Evolutionary conservation across 2,888 invertebrate genomes (phyloP), one percentile per base, ranked within the genome.

Genomic region (Melanargia galathea): DNA sequence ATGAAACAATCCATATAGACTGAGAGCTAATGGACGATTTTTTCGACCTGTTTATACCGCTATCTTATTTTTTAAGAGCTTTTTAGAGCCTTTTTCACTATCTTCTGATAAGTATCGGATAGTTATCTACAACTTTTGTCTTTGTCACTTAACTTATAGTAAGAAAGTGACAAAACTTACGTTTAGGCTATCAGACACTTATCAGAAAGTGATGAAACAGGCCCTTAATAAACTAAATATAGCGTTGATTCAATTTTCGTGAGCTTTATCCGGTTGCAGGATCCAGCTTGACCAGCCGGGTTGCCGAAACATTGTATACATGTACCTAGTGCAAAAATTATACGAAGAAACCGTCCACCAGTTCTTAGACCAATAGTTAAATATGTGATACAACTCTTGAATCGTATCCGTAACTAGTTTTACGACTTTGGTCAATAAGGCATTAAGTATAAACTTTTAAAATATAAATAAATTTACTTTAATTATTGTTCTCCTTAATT

Each of bases 341-440:
- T 52, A 13, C 1, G 51, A 16, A 33, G 18, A 52, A 52, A 35
- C 5, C 33, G 20, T 52, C 35, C 52, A 52, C 2, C 52, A 33
- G 35, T 20, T 52, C 33, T 52, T 35, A 52, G 52, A 35, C 33
- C 52, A 52, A 52, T 13, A 84, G 80, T 84, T 82, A 82, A 64
- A 81, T 79, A 81, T 81, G 76, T 84, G 86, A 85, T 80, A 85
- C 84, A 82, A 86, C 78, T 79, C 78, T 75, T 78, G 79, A 81
- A 84, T 84, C 78, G 81, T 76, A 86, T 84, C 88, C 86, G 79
- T 84, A 88, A 88, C 89, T 91, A 91, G 90, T 90, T 90, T 90
- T 89, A 87, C 90, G 90, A 90, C 90, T 90, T 91, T 91, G 91
- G 91, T 91, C 91, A 91, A 90, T 91, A 91, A 91, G 91, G 91